Evolutionary conservation across 2,888 invertebrate species (phyloP), one percentile per base, ranked within the genome.

Genomic region (Dugesia japonica): DNA sequence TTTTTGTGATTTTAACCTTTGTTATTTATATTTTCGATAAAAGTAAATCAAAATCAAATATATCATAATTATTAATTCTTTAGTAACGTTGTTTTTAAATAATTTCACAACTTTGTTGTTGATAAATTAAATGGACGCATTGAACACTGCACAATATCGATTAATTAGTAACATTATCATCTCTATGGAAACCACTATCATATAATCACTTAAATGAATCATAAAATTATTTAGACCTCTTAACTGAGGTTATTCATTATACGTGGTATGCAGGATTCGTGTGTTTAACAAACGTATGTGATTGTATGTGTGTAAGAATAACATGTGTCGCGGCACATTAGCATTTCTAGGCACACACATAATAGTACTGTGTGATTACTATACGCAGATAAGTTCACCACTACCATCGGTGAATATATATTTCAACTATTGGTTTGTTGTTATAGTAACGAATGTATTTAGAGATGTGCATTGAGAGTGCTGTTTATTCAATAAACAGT

Each of bases 401-500:
- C 56, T 13, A 56, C 56, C 56, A 56, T 56, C 56, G n/a, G 56
- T 31, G 23, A 56, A 9, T n/a, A 56, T 56, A 56, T 56, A 56
- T 56, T 56, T 56, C 56, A 56, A 56, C 56, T 56, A n/a, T 56
- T 56, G 56, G 56, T 56, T 56, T 56, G 56, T 56, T n/a, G 56
- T 56, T 56, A 56, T 56, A n/a, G 56, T 56, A 56, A 56, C 56
- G 56, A 56, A 56, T 56, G 56, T 56, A n/a, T 56, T 56, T n/a
- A 56, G 56, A 56, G 56, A 56, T 56, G 56, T 56, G 56, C 56
- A 56, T 56, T 56, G 56, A 56, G 56, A 56, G 56, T 56, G 56
- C 56, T 56, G 56, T 56, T 13, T 56, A 56, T 56, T 56, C 20
- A 56, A 56, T 56, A 56, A 56, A 56, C 56, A 56, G 56, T 56